Evolutionary conservation across 2,113 vertebrate species (phyloP).

Genomic region (Ia io): DNA sequence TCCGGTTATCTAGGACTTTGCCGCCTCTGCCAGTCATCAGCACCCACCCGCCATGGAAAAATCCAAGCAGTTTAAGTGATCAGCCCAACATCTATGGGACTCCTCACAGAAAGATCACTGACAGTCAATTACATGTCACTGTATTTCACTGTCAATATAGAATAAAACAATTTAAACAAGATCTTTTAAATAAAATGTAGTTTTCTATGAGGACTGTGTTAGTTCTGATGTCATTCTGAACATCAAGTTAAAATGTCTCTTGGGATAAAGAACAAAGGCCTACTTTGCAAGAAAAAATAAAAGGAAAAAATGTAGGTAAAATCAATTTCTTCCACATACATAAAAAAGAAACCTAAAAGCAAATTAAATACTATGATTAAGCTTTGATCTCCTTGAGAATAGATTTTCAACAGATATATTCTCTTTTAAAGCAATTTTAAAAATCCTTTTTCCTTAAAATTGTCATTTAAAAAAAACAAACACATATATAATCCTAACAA

Average conservation of each 20-base stretch:
- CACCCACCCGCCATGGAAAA: background rate
- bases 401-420: slow-evolving; percentile 43
- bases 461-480: background rate
- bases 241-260: slow-evolving; percentile 59
- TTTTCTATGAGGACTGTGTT: slow-evolving; percentile 43
- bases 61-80: background rate
- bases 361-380: slow-evolving; percentile 55
- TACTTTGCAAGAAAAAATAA: background rate
- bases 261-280: slow-evolving; percentile 47
- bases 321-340: slow-evolving; percentile 57
- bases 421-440: slow-evolving; percentile 42
- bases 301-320: background rate
- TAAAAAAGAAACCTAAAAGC: slow-evolving; percentile 48
- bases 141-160: slow-evolving; percentile 43
- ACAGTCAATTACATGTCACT: background rate
- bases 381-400: slow-evolving; percentile 22
- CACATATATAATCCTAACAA: slow-evolving; percentile 25
- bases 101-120: slow-evolving; percentile 25
- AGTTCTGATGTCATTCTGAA: slow-evolving; percentile 49
- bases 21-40: background rate
- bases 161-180: slow-evolving; percentile 42
- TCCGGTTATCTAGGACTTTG: background rate
- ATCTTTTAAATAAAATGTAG: slow-evolving; percentile 46
- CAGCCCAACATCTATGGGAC: background rate
- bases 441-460: slow-evolving; percentile 28